A percentile compares a stretch with the other conserved stretches of the same genome.
Conservation (phyloP, 1,140 invertebrate genomes). For the Drosophila nasuta region DNA sequence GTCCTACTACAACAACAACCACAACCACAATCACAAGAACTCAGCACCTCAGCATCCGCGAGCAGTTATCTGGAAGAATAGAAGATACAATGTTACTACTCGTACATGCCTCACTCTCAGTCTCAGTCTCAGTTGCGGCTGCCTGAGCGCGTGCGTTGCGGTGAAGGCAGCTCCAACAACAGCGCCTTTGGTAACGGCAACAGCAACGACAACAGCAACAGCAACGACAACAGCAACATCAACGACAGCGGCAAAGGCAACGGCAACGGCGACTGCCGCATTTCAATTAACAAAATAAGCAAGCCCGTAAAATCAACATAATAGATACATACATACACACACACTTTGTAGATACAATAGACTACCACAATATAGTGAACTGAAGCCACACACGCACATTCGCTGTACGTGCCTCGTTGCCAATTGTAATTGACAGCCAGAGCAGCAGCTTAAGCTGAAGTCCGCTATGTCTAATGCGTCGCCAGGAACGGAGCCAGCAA, state of each 20-base stretch:
- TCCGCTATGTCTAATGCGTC: slow-evolving; percentile 26
- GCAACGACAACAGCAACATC: slow-evolving; percentile 25
- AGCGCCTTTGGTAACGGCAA: slow-evolving; percentile 23
- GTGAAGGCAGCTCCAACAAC: slow-evolving; percentile 12
- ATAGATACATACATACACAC: slow-evolving; percentile 39
- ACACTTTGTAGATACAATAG: slow-evolving; percentile 3
- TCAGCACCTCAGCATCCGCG: slow-evolving; percentile 10
- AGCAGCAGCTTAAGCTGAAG: neutral
- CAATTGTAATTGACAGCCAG: slow-evolving; percentile 31
- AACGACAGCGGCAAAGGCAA: no score
- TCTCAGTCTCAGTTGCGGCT: slow-evolving; percentile 14
- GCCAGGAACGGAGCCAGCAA: slow-evolving; percentile 6
- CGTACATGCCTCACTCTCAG: slow-evolving; percentile 9
- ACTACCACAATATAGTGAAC: slow-evolving; percentile 7
- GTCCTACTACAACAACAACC: neutral
- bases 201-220: neutral
- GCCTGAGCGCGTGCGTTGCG: slow-evolving; percentile 49
- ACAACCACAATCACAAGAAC: neutral
- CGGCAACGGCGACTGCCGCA: slow-evolving; percentile 47
- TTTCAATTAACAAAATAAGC: slow-evolving; percentile 80
- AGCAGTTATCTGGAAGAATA: slow-evolving; percentile 33
- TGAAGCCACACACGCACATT: slow-evolving; percentile 35
- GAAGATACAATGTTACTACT: slow-evolving; percentile 29
- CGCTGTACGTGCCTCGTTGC: slow-evolving; percentile 45
- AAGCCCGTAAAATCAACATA: slow-evolving; percentile 54